Base-by-base conservation (phyloP, 2,113 vertebrate species). In the Lagopus leucura region DNA sequence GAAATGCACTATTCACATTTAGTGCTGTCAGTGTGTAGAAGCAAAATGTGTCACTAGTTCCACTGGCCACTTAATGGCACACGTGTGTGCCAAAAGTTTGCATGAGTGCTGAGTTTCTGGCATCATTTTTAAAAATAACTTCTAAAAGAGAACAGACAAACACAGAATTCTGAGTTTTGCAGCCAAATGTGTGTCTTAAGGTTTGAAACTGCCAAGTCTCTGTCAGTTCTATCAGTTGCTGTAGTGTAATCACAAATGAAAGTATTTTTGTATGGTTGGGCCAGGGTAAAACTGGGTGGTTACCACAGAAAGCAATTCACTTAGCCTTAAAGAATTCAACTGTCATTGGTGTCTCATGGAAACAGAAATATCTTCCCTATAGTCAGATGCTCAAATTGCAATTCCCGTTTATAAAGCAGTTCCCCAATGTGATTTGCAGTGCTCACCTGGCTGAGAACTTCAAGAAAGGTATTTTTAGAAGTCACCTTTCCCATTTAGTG, bases 1-100 rank as follows among this genome's bases (percentile, higher is more conserved):
- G 61, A 73, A 93, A 90, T 48, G 57, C 8, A 13, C 52, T 89
- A 54, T 88, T 92, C 43, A 86, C 40, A 78, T 57, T 80, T 42
- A 40, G 52, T 80, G 43, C 75, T 75, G 57, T 77, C 75, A 75
- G 36, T 78, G 28, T 80, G 88, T 77, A 61, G 85, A 89, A 89
- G 80, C 88, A 61, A 94, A 94, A 32, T 48, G 69, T 94, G 85
- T 92, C 76, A 92, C 43, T 57, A 42, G 89, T 86, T 57, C 61
- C 61, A 69, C 58, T 61, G 69, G 72, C 32, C 58, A 45, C 60
- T 92, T 75, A 22, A 6, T 87, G 92, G 83, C 76, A 82, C 47
- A n/a, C 30, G n/a, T 86, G 52, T 72, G n/a, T 32, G 80, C 34
- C 60, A 73, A 60, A 93, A 12, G 2, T 14, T 63, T 85, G 38